Percentiles rank a stretch among this genome's conserved stretches.
These are phyloP conservation scores for Atrichornis clamosus DNA, from an alignment of 2,113 vertebrate species.

Conservation along the genomic window DNA sequence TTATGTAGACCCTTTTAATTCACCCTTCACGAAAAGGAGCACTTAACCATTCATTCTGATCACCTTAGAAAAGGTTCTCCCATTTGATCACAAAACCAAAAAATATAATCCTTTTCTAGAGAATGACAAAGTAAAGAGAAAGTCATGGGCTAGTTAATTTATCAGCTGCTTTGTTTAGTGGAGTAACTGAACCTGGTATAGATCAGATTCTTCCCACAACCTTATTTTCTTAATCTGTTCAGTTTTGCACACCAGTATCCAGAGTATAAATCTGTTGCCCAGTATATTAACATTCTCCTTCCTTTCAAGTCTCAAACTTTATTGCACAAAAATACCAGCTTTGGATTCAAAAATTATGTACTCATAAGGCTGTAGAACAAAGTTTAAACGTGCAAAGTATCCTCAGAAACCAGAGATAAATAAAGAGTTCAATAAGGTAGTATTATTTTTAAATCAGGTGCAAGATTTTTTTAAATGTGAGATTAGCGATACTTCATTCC, in stretches of 20 bases:
- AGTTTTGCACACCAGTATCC: not conserved
- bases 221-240: not conserved
- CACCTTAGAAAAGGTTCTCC: not conserved
- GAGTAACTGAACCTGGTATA: not conserved
- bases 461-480: not conserved
- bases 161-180: not conserved
- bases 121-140: not conserved
- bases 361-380: not conserved
- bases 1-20: not conserved
- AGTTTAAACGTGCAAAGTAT: not conserved
- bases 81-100: not conserved
- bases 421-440: not conserved
- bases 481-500: not conserved
- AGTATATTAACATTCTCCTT: not conserved
- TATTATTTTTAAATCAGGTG: not conserved
- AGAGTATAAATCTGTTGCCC: not conserved
- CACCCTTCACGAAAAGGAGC: not conserved
- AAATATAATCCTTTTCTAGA: not conserved
- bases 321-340: not conserved
- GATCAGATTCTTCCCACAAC: not conserved
- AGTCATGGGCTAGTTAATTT: not conserved
- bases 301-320: not conserved
- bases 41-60: not conserved
- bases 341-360: not conserved
- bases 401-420: not conserved